Conservation (phyloP, 30 jellyfish, hydroid and myxozoan species). For the Cassiopea xamachana region DNA sequence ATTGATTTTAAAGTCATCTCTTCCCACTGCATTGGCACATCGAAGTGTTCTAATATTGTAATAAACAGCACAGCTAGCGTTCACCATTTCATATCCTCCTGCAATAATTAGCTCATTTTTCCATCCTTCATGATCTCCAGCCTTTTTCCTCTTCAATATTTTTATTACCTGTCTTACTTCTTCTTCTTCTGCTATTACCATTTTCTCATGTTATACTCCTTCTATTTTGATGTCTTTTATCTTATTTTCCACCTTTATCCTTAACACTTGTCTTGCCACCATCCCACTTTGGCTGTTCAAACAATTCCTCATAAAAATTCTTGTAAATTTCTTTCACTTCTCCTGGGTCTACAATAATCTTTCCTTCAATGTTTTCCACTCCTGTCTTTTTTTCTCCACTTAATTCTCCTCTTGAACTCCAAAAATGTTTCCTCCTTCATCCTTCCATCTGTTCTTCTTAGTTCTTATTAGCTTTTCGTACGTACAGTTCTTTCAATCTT, state of each 20-base stretch:
- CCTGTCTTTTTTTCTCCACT: constrained; percentile 23
- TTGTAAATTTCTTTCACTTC: constrained; percentile 21
- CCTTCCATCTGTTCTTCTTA: constrained; percentile 34
- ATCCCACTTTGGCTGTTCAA: background rate
- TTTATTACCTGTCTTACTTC: constrained; percentile 36
- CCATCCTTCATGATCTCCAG: constrained; percentile 47
- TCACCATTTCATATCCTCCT: constrained; percentile 56
- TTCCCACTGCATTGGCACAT: constrained; percentile 31
- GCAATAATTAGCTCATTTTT: constrained; percentile 22
- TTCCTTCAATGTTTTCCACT: constrained; percentile 17
- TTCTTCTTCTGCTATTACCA: constrained; percentile 2
- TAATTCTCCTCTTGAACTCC: constrained; percentile 30
- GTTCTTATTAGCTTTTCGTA: too few species aligned
- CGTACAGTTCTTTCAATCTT: constrained; percentile 11
- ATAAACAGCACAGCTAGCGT: constrained; percentile 1
- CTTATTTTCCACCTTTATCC: constrained; percentile 19
- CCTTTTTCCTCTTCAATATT: constrained; percentile 30
- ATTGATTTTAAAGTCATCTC: constrained; percentile 22
- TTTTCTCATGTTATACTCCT: constrained; percentile 37
- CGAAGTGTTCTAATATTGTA: background rate
- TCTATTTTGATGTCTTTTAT: constrained; percentile 24
- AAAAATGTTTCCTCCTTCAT: constrained; percentile 35
- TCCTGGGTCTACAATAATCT: constrained; percentile 9
- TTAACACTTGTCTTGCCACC: constrained; percentile 19
- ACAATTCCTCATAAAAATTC: constrained; percentile 12